Conservation (phyloP, 2,113 vertebrate species). For the Ochotona princeps region DNA sequence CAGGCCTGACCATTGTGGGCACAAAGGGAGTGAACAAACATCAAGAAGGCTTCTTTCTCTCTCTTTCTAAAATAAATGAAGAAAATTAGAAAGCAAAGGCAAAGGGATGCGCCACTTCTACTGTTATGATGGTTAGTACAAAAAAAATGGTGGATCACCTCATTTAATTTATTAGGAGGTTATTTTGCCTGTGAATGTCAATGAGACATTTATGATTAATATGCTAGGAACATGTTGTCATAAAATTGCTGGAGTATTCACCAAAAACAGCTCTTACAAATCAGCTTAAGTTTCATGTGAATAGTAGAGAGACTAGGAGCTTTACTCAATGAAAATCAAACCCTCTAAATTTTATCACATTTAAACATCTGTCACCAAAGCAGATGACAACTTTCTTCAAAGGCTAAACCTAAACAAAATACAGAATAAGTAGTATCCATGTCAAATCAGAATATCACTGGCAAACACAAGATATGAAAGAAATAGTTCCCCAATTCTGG, state of each 20-base stretch:
- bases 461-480: background rate
- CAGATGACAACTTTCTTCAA: background rate
- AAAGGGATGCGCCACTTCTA: background rate
- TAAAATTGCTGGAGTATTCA: background rate
- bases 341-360: background rate
- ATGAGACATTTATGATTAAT: conserved; percentile 37
- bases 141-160: background rate
- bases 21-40: too few species aligned
- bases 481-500: background rate
- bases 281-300: background rate
- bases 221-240: background rate
- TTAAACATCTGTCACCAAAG: background rate
- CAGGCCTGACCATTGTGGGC: too few species aligned
- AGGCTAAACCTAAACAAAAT: background rate
- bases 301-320: background rate
- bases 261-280: background rate
- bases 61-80: too few species aligned
- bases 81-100: background rate
- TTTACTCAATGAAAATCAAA: background rate
- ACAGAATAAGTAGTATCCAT: background rate
- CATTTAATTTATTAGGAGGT: background rate
- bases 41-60: too few species aligned
- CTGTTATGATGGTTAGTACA: background rate
- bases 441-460: background rate
- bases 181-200: background rate